phyloP scores from a whole-genome alignment of 2,888 invertebrate genomes.

The Ligdia adustata region DNA sequence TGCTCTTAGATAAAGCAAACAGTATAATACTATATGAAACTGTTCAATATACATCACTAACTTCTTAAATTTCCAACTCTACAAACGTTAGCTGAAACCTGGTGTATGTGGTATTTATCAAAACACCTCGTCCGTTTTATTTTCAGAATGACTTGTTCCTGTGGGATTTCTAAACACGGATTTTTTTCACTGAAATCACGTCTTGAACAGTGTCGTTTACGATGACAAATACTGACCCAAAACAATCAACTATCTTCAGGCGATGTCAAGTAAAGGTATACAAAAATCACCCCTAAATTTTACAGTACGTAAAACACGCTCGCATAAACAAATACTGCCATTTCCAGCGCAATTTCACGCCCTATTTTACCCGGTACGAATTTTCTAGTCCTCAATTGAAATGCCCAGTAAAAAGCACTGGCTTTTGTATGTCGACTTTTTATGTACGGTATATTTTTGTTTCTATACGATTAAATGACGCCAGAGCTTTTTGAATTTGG shows the following conservation, averaged over 20 bases:
- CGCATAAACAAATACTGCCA: constrained; percentile 76
- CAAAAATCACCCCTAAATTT: constrained; percentile 63
- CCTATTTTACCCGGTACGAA: constrained; percentile 73
- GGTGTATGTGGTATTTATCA: too few relatives aligned
- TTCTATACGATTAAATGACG: constrained; percentile 63
- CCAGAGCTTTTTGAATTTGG: constrained; percentile 67
- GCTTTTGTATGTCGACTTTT: constrained; percentile 66
- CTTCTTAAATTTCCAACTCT: constrained; percentile 5
- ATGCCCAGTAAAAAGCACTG: constrained; percentile 60
- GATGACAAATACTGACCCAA: constrained; percentile 52
- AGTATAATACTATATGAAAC: constrained; percentile 6
- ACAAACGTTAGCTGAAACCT: too few relatives aligned
- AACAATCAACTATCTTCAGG: neutral
- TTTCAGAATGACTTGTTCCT: constrained; percentile 35
- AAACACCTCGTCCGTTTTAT: constrained; percentile 9
- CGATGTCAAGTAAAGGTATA: neutral
- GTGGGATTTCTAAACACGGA: constrained; percentile 32
- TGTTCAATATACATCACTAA: neutral
- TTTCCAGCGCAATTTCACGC: constrained; percentile 77
- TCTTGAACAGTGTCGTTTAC: constrained; percentile 46
- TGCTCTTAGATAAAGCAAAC: neutral
- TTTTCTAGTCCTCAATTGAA: constrained; percentile 70
- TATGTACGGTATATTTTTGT: constrained; percentile 68
- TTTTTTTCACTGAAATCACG: constrained; percentile 36
- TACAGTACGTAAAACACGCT: constrained; percentile 55